Evolutionary conservation across 2,888 invertebrate genomes (phyloP), one percentile per base, ranked within the genome.

Genomic region (Sthenelais limicola): DNA sequence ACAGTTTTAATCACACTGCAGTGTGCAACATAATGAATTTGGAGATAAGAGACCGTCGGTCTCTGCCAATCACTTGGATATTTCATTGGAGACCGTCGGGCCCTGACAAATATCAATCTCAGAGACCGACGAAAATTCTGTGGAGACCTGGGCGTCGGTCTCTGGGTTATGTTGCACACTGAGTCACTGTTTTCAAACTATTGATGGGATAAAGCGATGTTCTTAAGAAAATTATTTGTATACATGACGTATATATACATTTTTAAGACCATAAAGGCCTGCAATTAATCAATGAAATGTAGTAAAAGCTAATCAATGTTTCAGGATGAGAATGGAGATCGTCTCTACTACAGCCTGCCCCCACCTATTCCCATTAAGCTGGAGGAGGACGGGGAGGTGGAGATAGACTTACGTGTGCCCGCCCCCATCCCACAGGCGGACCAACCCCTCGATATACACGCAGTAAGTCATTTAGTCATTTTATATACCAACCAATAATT

Each of bases 341-440:
- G 56, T 3, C 71, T 80, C 73, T 75, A 85, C 15, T 85, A 82
- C 69, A 74, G 76, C 28, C 76, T 86, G 73, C 85, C 85, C 1
- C 73, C 75, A 18, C 86, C 86, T 4, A 75, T 84, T n/a, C 81
- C 81, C 58, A 74, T 76, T 9, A 84, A 84, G 56, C 58, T 73
- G 30, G 76, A 75, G 74, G 71, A 24, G 69, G 82, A 74, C 48
- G 62, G 62, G 15, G 74, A 76, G 1, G 47, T 5, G 12, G 58
- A 70, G 47, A 74, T 67, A 26, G 82, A 84, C 49, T 73, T 80
- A 12, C 76, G 84, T 47, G 80, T 86, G 28, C 85, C 86, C 0
- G 75, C 74, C 12, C 81, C 82, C 2, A 54, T 84, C 21, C 80
- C 82, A 18, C 78, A 80, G 68, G 75, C 80, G 4, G 79, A 78